These are phyloP conservation scores for Venturia canescens DNA, from an alignment of 1,140 invertebrate species.

Conservation along the genomic window DNA sequence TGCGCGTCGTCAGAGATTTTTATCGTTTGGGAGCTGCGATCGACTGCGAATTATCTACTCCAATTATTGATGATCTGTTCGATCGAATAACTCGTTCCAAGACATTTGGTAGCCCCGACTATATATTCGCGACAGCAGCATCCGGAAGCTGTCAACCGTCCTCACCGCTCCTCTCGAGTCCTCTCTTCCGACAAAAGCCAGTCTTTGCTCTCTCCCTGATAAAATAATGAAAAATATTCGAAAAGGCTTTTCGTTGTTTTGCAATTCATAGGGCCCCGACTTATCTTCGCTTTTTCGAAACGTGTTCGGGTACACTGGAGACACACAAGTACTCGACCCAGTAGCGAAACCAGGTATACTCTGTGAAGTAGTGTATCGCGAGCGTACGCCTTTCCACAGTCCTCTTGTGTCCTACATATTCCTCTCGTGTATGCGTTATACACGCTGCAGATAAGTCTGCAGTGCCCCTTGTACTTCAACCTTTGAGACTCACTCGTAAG, in stretches of 20 bases:
- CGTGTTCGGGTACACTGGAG: slow-evolving; percentile 12
- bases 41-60: no score
- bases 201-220: no score
- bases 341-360: slow-evolving; percentile 35
- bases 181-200: no score
- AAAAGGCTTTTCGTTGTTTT: neutral
- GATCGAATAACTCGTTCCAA: no score
- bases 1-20: no score
- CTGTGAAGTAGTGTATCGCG: slow-evolving; percentile 20
- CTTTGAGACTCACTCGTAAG: slow-evolving; percentile 3
- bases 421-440: neutral
- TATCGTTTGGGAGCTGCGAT: no score
- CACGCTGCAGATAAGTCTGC: slow-evolving; percentile 23
- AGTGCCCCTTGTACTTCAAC: slow-evolving; percentile 25
- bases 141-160: no score
- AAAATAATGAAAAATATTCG: neutral
- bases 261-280: neutral
- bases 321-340: slow-evolving; percentile 34
- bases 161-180: no score
- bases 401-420: slow-evolving; percentile 7
- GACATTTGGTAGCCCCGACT: no score
- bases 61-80: no score
- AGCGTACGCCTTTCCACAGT: neutral
- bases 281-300: neutral
- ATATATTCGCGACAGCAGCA: no score